Conservation (phyloP, 2,888 invertebrate genomes). For the Isotomurus palustris region DNA sequence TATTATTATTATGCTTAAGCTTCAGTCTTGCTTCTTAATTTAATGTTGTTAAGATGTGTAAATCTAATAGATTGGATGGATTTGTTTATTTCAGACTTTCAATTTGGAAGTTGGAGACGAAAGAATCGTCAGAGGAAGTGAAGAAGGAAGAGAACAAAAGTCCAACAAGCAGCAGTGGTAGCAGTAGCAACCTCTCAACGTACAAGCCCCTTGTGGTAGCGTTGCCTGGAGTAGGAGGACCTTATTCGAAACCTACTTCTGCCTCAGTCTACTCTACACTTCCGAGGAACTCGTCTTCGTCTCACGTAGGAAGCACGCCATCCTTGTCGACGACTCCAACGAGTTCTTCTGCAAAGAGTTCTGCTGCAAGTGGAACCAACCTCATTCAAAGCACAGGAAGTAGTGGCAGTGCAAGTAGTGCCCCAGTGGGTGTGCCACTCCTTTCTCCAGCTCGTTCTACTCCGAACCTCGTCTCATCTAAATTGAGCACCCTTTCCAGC, state of each 20-base stretch:
- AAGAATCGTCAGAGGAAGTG: too few relatives aligned
- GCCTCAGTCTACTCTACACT: constrained; percentile 32
- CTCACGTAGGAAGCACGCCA: too few relatives aligned
- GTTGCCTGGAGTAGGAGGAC: neutral
- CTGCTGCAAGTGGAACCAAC: neutral
- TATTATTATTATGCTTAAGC: too few relatives aligned
- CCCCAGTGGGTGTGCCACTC: constrained; percentile 22
- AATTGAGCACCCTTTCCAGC: too few relatives aligned
- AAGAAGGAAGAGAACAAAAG: too few relatives aligned
- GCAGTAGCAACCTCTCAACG: neutral
- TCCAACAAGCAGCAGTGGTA: neutral
- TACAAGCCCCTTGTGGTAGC: neutral
- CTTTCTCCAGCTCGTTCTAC: constrained; percentile 51
- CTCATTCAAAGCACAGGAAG: neutral
- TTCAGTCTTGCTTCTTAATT: too few relatives aligned
- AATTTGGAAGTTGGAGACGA: constrained; percentile 12
- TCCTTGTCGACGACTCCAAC: too few relatives aligned
- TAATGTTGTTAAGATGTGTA: too few relatives aligned
- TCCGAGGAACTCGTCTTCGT: constrained; percentile 20
- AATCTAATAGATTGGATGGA: too few relatives aligned
- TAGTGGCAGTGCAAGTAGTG: constrained; percentile 17
- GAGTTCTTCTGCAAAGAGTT: too few relatives aligned
- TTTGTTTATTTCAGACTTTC: constrained; percentile 11
- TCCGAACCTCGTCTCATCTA: too few relatives aligned
- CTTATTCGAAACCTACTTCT: neutral